Percentiles rank a stretch among this genome's conserved stretches.
phyloP scores from a whole-genome alignment of 2,113 vertebrate genomes.

The Sinocyclocheilus anshuiensis region DNA sequence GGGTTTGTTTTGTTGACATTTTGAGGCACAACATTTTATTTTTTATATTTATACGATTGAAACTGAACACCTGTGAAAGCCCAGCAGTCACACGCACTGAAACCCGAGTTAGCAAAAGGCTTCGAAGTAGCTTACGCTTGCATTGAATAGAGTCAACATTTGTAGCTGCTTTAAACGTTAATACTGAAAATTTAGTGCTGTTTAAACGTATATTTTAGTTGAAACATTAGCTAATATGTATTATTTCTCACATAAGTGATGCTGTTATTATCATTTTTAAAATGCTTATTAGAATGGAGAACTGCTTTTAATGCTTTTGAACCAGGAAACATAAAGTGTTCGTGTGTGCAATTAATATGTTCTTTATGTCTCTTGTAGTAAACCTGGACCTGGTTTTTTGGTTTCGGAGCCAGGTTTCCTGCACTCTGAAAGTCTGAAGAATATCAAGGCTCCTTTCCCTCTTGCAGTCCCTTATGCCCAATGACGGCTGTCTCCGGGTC shows the following conservation, averaged over 20 bases:
- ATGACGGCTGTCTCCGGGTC: constrained; percentile 63
- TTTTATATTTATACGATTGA: too few relatives aligned
- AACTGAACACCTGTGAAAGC: neutral
- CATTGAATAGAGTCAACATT: neutral
- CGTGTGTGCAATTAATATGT: constrained; percentile 16
- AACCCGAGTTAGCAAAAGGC: neutral
- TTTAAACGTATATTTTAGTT: neutral
- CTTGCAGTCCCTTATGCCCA: constrained; percentile 61
- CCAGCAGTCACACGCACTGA: neutral
- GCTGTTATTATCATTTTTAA: neutral
- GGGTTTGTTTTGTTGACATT: constrained; percentile 23
- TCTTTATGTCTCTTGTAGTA: constrained; percentile 51
- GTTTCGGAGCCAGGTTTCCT: constrained; percentile 40
- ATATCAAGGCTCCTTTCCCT: constrained; percentile 55
- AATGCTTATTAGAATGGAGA: neutral
- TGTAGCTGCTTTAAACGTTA: neutral
- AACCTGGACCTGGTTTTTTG: constrained; percentile 36
- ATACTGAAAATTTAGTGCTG: neutral
- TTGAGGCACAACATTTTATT: neutral
- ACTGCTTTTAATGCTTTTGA: neutral
- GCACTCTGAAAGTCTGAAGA: constrained; percentile 5
- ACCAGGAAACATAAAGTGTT: neutral
- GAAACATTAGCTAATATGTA: neutral
- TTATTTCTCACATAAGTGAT: neutral
- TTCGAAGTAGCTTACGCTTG: neutral